A percentile compares a stretch with the other conserved stretches of the same genome.
These are phyloP conservation scores for Sipunculus nudus DNA, from an alignment of 2,888 invertebrate genomes.

Conservation along the genomic window DNA sequence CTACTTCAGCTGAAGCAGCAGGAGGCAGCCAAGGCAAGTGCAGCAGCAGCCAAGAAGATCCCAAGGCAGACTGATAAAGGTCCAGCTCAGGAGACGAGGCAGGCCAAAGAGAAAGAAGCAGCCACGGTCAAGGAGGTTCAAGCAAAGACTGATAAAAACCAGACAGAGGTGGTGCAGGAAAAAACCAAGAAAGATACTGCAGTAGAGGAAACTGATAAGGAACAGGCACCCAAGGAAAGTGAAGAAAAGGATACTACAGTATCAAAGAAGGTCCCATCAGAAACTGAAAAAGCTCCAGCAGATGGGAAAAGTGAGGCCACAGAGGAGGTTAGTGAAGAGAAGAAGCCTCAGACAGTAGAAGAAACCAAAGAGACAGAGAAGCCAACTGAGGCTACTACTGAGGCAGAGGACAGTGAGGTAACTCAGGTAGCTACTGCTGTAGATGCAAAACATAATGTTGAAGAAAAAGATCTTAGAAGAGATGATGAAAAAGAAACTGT, in stretches of 20 bases:
- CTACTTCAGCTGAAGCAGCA: too few species aligned
- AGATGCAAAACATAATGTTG: not conserved
- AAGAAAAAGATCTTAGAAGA: not conserved
- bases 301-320: not conserved
- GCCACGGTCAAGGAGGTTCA: too few species aligned
- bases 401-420: not conserved
- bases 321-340: not conserved
- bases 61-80: too few species aligned
- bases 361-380: not conserved
- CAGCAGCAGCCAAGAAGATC: too few species aligned
- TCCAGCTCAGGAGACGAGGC: too few species aligned
- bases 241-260: slow-evolving; percentile 4
- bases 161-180: slow-evolving; percentile 9
- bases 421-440: not conserved
- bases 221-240: not conserved
- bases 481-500: not conserved
- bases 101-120: too few species aligned
- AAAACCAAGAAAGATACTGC: not conserved
- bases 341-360: not conserved
- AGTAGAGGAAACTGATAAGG: not conserved
- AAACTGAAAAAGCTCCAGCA: not conserved
- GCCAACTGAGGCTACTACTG: not conserved
- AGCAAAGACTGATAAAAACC: slow-evolving; percentile 6
- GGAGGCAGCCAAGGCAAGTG: too few species aligned
- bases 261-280: not conserved